phyloP scores from a whole-genome alignment of 2,113 vertebrate species.

The Symphodus melops region DNA sequence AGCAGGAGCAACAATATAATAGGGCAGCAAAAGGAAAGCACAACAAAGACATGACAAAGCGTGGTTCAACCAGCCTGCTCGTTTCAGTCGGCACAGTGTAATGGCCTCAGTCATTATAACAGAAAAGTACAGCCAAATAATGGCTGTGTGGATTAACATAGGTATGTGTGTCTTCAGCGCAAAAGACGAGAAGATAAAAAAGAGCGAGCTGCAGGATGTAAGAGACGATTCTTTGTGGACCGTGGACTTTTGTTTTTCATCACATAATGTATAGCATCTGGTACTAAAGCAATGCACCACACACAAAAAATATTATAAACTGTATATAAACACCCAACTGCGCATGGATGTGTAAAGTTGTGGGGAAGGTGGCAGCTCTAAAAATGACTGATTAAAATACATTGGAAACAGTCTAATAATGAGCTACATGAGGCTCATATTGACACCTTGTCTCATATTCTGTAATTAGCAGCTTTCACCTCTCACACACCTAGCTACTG shows the following conservation, averaged over 20 bases:
- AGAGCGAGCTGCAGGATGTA: constrained; percentile 27
- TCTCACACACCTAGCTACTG: constrained; percentile 48
- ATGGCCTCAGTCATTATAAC: constrained; percentile 70
- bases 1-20: constrained; percentile 68
- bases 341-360: background rate
- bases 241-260: constrained; percentile 19
- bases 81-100: constrained; percentile 62
- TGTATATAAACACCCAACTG: constrained; percentile 2
- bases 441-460: constrained; percentile 68
- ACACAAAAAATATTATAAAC: constrained; percentile 15
- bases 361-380: background rate
- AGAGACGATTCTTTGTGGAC: constrained; percentile 36
- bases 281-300: constrained; percentile 19
- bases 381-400: constrained; percentile 33
- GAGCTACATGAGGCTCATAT: constrained; percentile 42
- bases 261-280: constrained; percentile 17
- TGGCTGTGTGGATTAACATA: constrained; percentile 32
- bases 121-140: constrained; percentile 67
- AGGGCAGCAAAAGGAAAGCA: constrained; percentile 49
- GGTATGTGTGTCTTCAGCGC: constrained; percentile 24
- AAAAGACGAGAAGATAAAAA: constrained; percentile 35
- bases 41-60: constrained; percentile 68
- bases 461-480: constrained; percentile 72
- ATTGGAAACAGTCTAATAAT: constrained; percentile 36
- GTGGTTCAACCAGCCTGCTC: constrained; percentile 50